Evolutionary conservation across 2,797 vertebrate species (phyloP).

Genomic region (Mus minutoides): DNA sequence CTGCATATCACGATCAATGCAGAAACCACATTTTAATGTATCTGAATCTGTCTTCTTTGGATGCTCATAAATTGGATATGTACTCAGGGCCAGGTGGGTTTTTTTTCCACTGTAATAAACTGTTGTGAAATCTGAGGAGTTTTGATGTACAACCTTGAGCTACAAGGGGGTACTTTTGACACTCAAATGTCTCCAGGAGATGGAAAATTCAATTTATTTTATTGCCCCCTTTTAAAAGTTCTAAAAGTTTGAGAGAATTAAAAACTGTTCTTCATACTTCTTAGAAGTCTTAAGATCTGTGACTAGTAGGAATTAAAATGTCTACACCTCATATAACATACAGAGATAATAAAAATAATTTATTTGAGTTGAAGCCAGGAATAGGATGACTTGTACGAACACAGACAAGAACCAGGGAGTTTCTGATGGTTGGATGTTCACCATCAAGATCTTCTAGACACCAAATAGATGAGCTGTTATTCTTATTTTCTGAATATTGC

Average conservation of each 20-base stretch:
- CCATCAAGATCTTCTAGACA: background rate
- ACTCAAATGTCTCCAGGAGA: background rate
- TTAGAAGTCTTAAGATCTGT: constrained; percentile 42
- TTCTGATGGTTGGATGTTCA: constrained; percentile 9
- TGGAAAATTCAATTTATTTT: constrained; percentile 61
- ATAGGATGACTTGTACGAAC: background rate
- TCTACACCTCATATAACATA: background rate
- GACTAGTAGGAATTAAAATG: constrained; percentile 57
- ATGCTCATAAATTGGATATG: constrained; percentile 57
- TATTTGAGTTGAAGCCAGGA: constrained; percentile 33
- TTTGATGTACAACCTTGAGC: constrained; percentile 42
- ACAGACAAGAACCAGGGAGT: background rate
- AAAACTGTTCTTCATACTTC: constrained; percentile 32
- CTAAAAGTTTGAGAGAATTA: constrained; percentile 49
- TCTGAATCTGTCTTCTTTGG: constrained; percentile 58
- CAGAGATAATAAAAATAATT: constrained; percentile 42
- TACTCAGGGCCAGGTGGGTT: background rate
- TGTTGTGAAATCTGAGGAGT: constrained; percentile 46
- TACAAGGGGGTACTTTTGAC: background rate
- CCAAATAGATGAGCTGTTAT: constrained; percentile 20
- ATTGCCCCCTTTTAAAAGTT: constrained; percentile 48
- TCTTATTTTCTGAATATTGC: constrained; percentile 49
- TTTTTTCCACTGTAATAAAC: constrained; percentile 45
- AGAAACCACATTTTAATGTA: constrained; percentile 59
- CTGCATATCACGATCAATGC: constrained; percentile 59